Conservation (phyloP, 1,140 invertebrate genomes). For the Lutraria rhynchaena region DNA sequence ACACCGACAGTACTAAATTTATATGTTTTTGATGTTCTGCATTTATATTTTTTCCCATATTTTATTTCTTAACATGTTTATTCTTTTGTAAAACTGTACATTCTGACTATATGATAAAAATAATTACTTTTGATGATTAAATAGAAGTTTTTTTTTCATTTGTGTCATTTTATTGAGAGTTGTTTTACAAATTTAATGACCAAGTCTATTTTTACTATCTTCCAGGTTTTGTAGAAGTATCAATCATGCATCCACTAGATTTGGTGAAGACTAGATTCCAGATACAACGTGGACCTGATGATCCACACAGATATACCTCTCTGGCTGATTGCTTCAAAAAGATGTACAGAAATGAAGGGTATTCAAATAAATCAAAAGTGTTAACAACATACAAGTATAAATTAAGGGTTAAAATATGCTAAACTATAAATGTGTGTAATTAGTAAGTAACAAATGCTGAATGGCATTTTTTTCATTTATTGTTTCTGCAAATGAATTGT, state of each 20-base stretch:
- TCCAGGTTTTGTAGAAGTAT: conserved; percentile 92
- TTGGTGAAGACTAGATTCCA: conserved; percentile 95
- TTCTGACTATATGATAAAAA: neutral
- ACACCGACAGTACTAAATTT: no score
- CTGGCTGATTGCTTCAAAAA: conserved; percentile 93
- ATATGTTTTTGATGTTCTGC: no score
- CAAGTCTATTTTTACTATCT: conserved; percentile 34
- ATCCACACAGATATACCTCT: conserved; percentile 89
- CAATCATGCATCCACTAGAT: conserved; percentile 97
- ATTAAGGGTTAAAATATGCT: no score
- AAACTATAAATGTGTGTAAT: no score
- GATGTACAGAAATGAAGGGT: conserved; percentile 93
- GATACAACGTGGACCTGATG: conserved; percentile 86
- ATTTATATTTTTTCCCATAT: no score
- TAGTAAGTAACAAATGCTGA: no score
- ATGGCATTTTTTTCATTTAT: no score
- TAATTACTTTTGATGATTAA: neutral
- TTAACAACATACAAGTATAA: no score
- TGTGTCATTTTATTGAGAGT: neutral
- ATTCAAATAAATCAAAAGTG: no score
- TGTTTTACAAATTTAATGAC: neutral
- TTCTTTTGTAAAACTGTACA: neutral
- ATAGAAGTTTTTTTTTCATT: neutral
- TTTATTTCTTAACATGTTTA: neutral
- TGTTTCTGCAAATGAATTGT: no score